Evolutionary conservation across 2,113 vertebrate species (phyloP).

Genomic region (Ageneiosus marmoratus): DNA sequence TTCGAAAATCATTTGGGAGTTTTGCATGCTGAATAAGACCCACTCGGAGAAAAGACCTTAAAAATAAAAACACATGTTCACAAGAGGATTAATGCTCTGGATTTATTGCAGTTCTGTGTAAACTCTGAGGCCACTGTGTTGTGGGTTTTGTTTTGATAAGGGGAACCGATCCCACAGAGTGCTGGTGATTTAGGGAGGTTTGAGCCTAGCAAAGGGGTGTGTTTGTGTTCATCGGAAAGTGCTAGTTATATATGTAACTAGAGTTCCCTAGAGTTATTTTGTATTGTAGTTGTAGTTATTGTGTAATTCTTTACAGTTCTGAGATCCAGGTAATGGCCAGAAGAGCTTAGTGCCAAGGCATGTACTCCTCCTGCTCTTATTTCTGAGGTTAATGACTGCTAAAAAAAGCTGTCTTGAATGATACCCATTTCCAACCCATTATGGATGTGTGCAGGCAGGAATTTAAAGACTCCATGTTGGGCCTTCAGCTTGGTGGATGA

Average conservation of each 20-base stretch:
- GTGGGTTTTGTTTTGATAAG: neutral
- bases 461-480: neutral
- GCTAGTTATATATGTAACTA: neutral
- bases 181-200: neutral
- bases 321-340: neutral
- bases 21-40: neutral
- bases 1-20: neutral
- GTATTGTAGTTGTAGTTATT: too few relatives aligned
- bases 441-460: neutral
- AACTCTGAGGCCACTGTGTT: neutral
- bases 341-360: neutral
- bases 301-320: too few relatives aligned
- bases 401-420: neutral
- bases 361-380: neutral
- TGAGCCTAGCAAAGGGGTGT: neutral
- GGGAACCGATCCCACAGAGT: neutral
- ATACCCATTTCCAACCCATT: neutral
- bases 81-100: neutral
- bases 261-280: neutral
- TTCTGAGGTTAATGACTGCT: neutral
- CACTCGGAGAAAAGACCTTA: neutral
- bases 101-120: neutral
- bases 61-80: slow-evolving; percentile 5
- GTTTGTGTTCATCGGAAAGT: neutral
- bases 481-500: neutral